Base-by-base conservation (phyloP, 2,113 vertebrate genomes). In the Melanotaenia duboulayi region DNA sequence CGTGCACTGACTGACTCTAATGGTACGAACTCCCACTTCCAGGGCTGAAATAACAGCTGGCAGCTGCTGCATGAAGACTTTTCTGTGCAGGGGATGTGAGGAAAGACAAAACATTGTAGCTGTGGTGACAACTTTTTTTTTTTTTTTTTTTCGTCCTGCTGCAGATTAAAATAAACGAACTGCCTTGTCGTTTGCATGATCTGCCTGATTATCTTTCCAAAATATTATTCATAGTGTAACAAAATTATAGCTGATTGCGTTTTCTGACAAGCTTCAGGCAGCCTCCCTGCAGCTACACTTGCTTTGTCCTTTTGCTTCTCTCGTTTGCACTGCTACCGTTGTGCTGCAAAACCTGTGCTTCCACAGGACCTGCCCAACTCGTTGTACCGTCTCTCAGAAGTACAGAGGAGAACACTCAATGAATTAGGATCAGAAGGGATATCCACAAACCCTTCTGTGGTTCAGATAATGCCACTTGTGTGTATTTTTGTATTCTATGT, bases 131-230 rank as follows among this genome's bases (percentile, higher is more conserved):
- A 24, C 46, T 28, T 28, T 28, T 28, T 28, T 28, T 28, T 28
- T 28, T 28, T 28, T 28, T 28, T 28, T 28, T 28, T 28, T 28
- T 28, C 69, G 42, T 44, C 74, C 51, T 71, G 28, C 72, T 65
- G 49, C 65, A 72, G 37, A 73, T 81, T 58, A 1, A 77, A 74
- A 17, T 44, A 55, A 49, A 37, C 60, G 19, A 81, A 84, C 78
- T 86, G 83, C 85, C 83, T 90, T 81, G 23, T 78, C 58, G 57
- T 73, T 82, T 88, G 91, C 91, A 84, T 52, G 63, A 66, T 87
- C 91, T 94, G 92, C 91, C 92, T 92, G 78, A 81, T 78, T 76
- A 62, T 67, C 57, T 60, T 65, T 67, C 56, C 40, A 9, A 28
- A 37, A 13, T 72, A 22, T 60, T 4, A 81, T 60, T 59, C 19